Percentiles rank a stretch among this genome's conserved stretches.
Evolutionary conservation across 1,140 invertebrate genomes (phyloP).

Genomic region (Ridgeia piscesae): DNA sequence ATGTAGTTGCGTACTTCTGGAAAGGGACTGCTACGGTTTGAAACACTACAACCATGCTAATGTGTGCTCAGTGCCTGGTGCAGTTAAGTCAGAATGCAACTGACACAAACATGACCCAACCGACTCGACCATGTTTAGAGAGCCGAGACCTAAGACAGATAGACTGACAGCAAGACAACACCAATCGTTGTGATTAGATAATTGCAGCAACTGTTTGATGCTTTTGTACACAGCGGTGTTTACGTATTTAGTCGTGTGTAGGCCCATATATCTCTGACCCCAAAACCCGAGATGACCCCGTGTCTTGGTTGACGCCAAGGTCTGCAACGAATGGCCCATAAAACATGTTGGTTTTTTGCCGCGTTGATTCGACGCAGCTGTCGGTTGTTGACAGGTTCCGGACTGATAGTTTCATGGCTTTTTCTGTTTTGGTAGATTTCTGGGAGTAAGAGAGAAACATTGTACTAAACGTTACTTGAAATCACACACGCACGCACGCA

Average conservation of each 20-base stretch:
- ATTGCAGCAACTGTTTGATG: not conserved
- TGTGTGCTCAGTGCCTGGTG: too few relatives aligned
- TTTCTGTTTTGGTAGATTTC: not conserved
- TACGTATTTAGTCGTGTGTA: not conserved
- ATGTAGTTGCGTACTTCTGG: too few relatives aligned
- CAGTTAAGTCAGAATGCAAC: too few relatives aligned
- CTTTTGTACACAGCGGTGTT: not conserved
- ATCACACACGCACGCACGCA: not conserved
- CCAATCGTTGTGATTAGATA: not conserved
- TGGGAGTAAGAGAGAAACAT: not conserved
- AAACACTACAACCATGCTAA: too few relatives aligned
- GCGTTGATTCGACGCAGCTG: not conserved
- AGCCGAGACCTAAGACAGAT: not conserved
- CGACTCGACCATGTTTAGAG: too few relatives aligned
- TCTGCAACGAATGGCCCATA: not conserved
- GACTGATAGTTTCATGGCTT: not conserved
- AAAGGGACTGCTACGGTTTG: too few relatives aligned
- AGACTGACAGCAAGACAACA: not conserved
- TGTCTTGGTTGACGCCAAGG: not conserved
- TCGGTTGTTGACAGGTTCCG: not conserved
- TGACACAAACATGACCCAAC: too few relatives aligned
- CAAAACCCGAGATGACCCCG: not conserved
- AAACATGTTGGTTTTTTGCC: not conserved
- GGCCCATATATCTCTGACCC: not conserved
- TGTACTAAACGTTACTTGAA: not conserved